phyloP scores from a whole-genome alignment of 2,888 invertebrate species.

The Autographa pulchrina region DNA sequence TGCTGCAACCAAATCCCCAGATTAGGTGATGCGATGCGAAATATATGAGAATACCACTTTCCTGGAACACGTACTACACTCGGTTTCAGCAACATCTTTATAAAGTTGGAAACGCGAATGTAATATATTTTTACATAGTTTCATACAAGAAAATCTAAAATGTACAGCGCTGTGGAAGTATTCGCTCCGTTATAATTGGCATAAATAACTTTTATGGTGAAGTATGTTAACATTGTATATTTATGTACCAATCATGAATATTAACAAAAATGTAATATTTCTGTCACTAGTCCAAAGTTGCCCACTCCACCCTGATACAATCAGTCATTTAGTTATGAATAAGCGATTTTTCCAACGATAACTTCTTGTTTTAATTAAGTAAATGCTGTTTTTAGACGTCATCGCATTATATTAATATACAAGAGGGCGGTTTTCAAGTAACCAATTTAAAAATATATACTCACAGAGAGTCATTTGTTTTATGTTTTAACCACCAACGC shows the following conservation, averaged over 20 bases:
- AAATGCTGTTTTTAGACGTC: slow-evolving; percentile 52
- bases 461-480: not conserved
- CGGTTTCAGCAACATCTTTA: not conserved
- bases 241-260: slow-evolving; percentile 8
- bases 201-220: not conserved
- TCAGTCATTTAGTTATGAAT: slow-evolving; percentile 58
- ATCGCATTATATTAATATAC: slow-evolving; percentile 29
- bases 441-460: slow-evolving; percentile 21
- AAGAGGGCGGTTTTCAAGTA: slow-evolving; percentile 40
- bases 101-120: not conserved
- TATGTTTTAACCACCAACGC: not conserved
- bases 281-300: slow-evolving; percentile 31
- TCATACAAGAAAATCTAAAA: not conserved
- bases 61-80: not conserved
- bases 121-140: not conserved
- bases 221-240: not conserved
- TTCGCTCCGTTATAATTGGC: slow-evolving; percentile 1
- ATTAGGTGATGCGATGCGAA: slow-evolving; percentile 31
- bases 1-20: slow-evolving; percentile 43
- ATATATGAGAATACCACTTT: slow-evolving; percentile 7
- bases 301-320: slow-evolving; percentile 52
- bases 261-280: slow-evolving; percentile 45
- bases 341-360: slow-evolving; percentile 54
- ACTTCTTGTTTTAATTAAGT: slow-evolving; percentile 58
- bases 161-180: not conserved